Evolutionary conservation across 92 coral and sea anemone species (phyloP).

Genomic region (Epizoanthus stellaris): DNA sequence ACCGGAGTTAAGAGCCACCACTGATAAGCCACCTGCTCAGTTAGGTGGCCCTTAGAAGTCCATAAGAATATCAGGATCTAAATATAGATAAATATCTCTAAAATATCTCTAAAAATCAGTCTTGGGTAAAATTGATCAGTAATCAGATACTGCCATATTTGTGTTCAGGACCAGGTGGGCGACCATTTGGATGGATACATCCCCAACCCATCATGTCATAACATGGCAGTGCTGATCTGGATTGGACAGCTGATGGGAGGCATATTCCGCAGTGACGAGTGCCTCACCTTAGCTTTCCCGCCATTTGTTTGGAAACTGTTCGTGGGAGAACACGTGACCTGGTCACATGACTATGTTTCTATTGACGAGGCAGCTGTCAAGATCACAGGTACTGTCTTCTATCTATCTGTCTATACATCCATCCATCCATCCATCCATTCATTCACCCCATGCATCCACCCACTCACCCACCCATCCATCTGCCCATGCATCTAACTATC

Average conservation of each 20-base stretch:
- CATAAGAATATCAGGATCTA: too few relatives aligned
- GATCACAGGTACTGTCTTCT: slow-evolving; percentile 71
- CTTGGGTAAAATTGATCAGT: too few relatives aligned
- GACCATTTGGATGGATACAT: slow-evolving; percentile 89
- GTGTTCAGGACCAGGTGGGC: slow-evolving; percentile 78
- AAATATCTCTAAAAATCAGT: too few relatives aligned
- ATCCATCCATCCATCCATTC: too few relatives aligned
- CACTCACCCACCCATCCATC: too few relatives aligned
- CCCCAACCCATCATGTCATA: slow-evolving; percentile 87
- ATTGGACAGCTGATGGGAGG: slow-evolving; percentile 94
- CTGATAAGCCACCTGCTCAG: too few relatives aligned
- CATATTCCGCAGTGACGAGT: slow-evolving; percentile 95
- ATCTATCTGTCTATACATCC: background rate
- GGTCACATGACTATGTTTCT: slow-evolving; percentile 89
- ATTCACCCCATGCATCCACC: too few relatives aligned
- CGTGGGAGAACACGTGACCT: slow-evolving; percentile 97
- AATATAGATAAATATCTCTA: too few relatives aligned
- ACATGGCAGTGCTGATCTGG: slow-evolving; percentile 73
- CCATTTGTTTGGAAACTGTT: slow-evolving; percentile 97
- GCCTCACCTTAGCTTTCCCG: slow-evolving; percentile 86
- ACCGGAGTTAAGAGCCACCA: too few relatives aligned
- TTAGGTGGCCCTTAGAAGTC: background rate
- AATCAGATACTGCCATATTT: background rate
- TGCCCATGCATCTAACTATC: too few relatives aligned
- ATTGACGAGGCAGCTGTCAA: slow-evolving; percentile 88